Base-by-base conservation (phyloP, 2,888 invertebrate genomes). In the Brachylomia viminalis region DNA sequence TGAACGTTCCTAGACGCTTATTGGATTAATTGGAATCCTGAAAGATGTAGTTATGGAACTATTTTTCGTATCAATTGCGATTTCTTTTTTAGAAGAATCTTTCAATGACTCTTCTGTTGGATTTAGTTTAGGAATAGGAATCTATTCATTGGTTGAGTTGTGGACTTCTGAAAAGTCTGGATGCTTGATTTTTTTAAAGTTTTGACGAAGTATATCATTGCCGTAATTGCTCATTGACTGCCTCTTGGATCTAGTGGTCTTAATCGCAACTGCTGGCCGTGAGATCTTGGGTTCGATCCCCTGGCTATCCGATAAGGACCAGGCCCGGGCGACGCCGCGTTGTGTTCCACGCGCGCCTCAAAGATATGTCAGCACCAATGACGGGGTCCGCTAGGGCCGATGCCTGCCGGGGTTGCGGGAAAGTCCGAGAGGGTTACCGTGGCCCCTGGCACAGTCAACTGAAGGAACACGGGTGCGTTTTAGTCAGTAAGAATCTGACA, bases 11-110 rank as follows among this genome's bases (percentile, higher is more conserved):
- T 49, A 65, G 81, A 75, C 68, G 74, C 56, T 82, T 80, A 80
- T 80, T 70, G 64, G 61, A 75, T 80, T 82, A 84, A 82, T 82
- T 82, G 69, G 84, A 82, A 72, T 58, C 75, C 71, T 75, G 68
- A 27, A 61, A 80, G 71, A 38, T 80, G 49, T 64, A 84, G 71
- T 84, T 82, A 75, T 69, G 52, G 75, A 80, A 80, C 81, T 82
- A 80, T 80, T 74, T 59, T 71, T 58, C 59, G 67, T 64, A 79
- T 75, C 68, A 65, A 75, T 72, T 74, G 7, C 45, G 56, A 4
- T 47, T 68, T 11, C 42, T 71, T 58, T 65, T 65, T 30, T 4
- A 33, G 7, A 52, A 17, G 11, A 17, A 5, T 58, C 11, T 56
- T 79, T 62, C 23, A 20, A 62, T 54, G 17, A 54, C 56, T 58